Evolutionary conservation across 2,113 vertebrate genomes (phyloP).

Genomic region (Genyomyrus donnyi): DNA sequence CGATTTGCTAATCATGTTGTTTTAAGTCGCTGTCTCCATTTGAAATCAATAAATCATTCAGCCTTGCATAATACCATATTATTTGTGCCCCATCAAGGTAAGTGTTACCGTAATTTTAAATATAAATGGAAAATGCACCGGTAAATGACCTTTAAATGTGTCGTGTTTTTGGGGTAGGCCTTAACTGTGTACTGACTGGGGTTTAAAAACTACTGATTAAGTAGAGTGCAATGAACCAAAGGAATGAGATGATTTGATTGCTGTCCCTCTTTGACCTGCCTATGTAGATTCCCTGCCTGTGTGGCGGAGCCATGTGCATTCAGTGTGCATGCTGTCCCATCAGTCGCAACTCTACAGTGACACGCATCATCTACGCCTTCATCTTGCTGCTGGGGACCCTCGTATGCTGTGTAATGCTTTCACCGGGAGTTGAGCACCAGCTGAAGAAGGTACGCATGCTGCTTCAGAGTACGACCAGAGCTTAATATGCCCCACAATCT

Average conservation of each 20-base stretch:
- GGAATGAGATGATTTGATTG: neutral
- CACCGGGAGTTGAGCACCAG: slow-evolving; percentile 67
- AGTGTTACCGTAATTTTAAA: neutral
- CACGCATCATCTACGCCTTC: slow-evolving; percentile 77
- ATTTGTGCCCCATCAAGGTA: neutral
- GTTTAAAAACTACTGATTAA: neutral
- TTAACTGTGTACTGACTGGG: neutral
- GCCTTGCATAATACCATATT: neutral
- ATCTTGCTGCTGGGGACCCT: slow-evolving; percentile 75
- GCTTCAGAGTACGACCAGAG: neutral
- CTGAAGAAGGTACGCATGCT: slow-evolving; percentile 71
- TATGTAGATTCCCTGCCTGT: slow-evolving; percentile 76
- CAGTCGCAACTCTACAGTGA: slow-evolving; percentile 77
- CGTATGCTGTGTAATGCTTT: slow-evolving; percentile 76
- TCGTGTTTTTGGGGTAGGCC: neutral
- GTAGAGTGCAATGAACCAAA: neutral
- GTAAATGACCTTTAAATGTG: neutral
- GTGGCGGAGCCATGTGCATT: slow-evolving; percentile 74
- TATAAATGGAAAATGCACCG: neutral
- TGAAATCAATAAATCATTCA: no score
- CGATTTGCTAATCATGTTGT: no score
- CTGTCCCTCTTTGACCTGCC: neutral
- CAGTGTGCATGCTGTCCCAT: slow-evolving; percentile 76
- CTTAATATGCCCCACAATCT: neutral
- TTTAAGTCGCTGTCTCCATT: no score